Evolutionary conservation across 1,140 invertebrate genomes (phyloP), one percentile per base, ranked within the genome.

Genomic region (Meloidogyne exigua): DNA sequence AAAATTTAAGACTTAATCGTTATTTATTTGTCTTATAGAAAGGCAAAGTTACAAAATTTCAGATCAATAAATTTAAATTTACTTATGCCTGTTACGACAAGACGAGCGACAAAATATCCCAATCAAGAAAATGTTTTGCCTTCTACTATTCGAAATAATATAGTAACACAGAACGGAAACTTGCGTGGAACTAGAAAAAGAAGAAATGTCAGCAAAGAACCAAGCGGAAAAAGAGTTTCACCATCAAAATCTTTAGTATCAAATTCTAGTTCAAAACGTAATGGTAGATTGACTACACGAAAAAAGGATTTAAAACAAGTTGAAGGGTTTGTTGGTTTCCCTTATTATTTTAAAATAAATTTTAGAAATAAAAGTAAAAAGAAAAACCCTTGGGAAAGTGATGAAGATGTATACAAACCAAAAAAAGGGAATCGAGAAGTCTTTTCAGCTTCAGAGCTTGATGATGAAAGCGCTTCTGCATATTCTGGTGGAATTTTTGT

Each of bases 341-440:
- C 3, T 57, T 57, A n/a, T 57, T n/a, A 4, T n/a, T 57, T 62
- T 26, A 21, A 18, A 18, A 62, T n/a, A 44, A 28, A 28, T 62
- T 18, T n/a, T 57, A 57, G 15, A 5, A 57, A 57, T 57, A n/a
- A 28, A 21, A 10, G 72, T 25, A 23, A 23, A 9, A 25, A 78
- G 15, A 78, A 73, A 62, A 76, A 44, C 18, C 77, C 77, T 42
- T 78, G 77, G 77, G 77, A 78, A 23, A 63, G 77, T 44, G 77
- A 78, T 15, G 77, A 78, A 9, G 77, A 78, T 10, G 18, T 57
- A 10, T 72, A 71, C 23, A n/a, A 65, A 28, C 44, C 44, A n/a
- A 71, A 32, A n/a, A 11, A 23, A 21, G 36, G 44, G 23, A 21
- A 25, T 57, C 21, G 44, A 7, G 13, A 32, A 25, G 28, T 25